These are phyloP conservation scores for Mesopsocus fuscifrons DNA, from an alignment of 2,888 invertebrate species.

Conservation along the genomic window DNA sequence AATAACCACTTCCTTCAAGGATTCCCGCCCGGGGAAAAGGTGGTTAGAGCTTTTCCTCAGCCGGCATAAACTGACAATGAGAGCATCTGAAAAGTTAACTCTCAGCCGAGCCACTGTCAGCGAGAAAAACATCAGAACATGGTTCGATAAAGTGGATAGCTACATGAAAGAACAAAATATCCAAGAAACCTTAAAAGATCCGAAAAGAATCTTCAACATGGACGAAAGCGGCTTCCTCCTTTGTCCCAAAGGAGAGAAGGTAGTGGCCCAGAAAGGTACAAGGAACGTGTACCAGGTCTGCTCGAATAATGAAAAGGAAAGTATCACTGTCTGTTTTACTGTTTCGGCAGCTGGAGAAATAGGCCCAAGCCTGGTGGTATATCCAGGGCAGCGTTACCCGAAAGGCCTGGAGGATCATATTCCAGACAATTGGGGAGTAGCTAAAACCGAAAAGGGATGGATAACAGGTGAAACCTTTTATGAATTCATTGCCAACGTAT, in stretches of 20 bases:
- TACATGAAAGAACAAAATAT: constrained; percentile 1
- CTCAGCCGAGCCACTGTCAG: constrained; percentile 2
- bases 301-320: constrained; percentile 9
- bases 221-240: constrained; percentile 12
- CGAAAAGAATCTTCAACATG: constrained; percentile 12
- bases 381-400: constrained; percentile 9
- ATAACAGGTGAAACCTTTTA: constrained; percentile 24
- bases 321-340: constrained; percentile 10
- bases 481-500: constrained; percentile 23
- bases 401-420: constrained; percentile 15
- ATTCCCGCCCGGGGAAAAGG: background rate
- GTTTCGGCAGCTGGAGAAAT: constrained; percentile 7
- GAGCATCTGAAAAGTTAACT: constrained; percentile 8
- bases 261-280: constrained; percentile 8
- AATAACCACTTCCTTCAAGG: background rate
- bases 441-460: constrained; percentile 25
- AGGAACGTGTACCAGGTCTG: constrained; percentile 12
- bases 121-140: constrained; percentile 1
- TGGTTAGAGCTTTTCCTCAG: constrained; percentile 5
- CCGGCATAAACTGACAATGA: background rate
- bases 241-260: constrained; percentile 12
- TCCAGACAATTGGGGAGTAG: constrained; percentile 22
- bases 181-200: constrained; percentile 4
- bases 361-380: constrained; percentile 11
- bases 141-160: background rate